These are phyloP conservation scores for Myotis yumanensis DNA, from an alignment of 2,113 vertebrate species.

Conservation along the genomic window DNA sequence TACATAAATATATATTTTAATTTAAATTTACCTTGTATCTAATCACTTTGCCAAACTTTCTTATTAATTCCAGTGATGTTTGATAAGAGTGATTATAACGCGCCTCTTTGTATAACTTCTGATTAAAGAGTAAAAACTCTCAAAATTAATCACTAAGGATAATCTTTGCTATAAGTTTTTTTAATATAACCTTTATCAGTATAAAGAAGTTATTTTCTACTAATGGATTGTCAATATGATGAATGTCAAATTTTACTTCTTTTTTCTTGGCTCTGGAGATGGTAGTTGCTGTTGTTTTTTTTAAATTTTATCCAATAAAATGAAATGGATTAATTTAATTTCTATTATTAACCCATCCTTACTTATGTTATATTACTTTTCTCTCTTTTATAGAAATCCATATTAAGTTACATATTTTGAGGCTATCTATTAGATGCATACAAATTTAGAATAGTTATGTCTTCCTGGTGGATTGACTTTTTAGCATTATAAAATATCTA, in stretches of 20 bases:
- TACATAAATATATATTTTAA: background rate
- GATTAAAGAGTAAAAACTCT: background rate
- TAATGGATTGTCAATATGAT: background rate
- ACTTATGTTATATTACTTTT: background rate
- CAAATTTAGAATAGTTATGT: background rate
- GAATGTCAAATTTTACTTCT: background rate
- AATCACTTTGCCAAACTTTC: background rate
- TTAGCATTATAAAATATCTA: background rate
- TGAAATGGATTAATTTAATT: background rate
- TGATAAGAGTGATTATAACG: background rate
- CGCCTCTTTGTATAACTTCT: background rate
- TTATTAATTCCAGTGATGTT: background rate
- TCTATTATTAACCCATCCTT: background rate
- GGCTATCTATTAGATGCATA: background rate
- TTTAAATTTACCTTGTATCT: background rate
- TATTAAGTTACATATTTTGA: background rate
- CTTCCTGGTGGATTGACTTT: background rate
- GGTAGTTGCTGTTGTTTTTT: background rate
- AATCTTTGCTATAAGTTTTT: background rate
- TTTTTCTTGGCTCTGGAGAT: background rate
- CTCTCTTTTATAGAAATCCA: background rate
- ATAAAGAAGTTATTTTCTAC: background rate
- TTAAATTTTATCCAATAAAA: background rate
- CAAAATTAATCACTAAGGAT: background rate
- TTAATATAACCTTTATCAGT: background rate